Evolutionary conservation across 2,888 invertebrate species (phyloP).

Genomic region (Xanthorhoe designata): DNA sequence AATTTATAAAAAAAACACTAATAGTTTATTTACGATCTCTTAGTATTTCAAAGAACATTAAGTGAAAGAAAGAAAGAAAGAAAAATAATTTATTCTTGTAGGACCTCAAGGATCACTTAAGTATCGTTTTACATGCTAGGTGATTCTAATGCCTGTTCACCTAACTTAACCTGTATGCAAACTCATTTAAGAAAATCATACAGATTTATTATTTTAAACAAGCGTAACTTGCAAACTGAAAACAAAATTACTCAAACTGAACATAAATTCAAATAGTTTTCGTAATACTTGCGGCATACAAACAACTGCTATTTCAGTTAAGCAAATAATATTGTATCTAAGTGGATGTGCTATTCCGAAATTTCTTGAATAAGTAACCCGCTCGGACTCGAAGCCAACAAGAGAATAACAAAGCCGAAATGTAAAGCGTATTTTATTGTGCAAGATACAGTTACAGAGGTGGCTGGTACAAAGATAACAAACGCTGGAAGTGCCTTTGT

Average conservation of each 20-base stretch:
- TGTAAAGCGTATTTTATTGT: slow-evolving; percentile 72
- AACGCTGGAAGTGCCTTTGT: slow-evolving; percentile 36
- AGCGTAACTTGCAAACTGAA: slow-evolving; percentile 3
- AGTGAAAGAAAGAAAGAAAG: too few species aligned
- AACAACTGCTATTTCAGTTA: slow-evolving; percentile 30
- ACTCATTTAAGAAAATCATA: neutral
- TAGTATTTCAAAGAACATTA: neutral
- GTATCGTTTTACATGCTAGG: too few species aligned
- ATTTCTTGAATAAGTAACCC: slow-evolving; percentile 59
- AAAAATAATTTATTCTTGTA: too few species aligned
- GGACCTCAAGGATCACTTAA: too few species aligned
- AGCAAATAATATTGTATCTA: slow-evolving; percentile 35
- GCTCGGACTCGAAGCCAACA: slow-evolving; percentile 55
- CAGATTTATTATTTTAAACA: neutral
- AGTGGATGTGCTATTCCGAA: slow-evolving; percentile 51
- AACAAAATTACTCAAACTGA: slow-evolving; percentile 12
- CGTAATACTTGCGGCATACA: slow-evolving; percentile 8
- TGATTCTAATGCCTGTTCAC: too few species aligned
- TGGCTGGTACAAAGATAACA: slow-evolving; percentile 27
- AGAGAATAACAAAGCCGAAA: slow-evolving; percentile 67
- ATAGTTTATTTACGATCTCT: too few species aligned
- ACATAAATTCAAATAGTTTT: slow-evolving; percentile 21
- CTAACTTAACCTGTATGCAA: too few species aligned
- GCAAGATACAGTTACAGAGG: slow-evolving; percentile 58
- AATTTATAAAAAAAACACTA: too few species aligned